Evolutionary conservation across 2,797 vertebrate genomes (phyloP).

Genomic region (Leuciscus waleckii): DNA sequence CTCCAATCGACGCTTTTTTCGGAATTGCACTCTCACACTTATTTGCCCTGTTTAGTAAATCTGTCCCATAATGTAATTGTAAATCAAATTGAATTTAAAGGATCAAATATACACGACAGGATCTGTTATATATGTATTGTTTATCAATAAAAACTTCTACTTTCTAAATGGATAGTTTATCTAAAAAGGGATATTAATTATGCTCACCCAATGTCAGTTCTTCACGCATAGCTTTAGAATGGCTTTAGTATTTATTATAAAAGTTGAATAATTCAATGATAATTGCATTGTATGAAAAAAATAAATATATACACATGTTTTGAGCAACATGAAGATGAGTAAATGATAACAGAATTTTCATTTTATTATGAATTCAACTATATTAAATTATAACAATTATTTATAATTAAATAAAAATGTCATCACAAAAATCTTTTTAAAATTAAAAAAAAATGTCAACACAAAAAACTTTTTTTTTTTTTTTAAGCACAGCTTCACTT

Average conservation of each 20-base stretch:
- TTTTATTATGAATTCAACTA: not conserved
- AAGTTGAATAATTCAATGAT: not conserved
- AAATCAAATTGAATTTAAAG: not conserved
- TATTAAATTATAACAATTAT: not conserved
- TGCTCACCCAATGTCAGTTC: not conserved
- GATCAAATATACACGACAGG: not conserved
- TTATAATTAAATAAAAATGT: not conserved
- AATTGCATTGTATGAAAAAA: not conserved
- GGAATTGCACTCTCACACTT: too few species aligned
- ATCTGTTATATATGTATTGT: not conserved
- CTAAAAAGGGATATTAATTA: not conserved
- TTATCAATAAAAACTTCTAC: not conserved
- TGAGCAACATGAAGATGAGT: not conserved
- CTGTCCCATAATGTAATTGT: too few species aligned
- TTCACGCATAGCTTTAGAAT: not conserved
- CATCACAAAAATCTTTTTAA: not conserved
- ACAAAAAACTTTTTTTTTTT: constrained; percentile 11
- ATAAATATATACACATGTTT: not conserved
- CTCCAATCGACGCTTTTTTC: too few species aligned
- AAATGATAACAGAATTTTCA: not conserved
- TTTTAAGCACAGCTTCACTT: not conserved
- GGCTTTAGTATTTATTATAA: not conserved
- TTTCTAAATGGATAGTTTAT: not conserved
- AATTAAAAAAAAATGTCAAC: not conserved
- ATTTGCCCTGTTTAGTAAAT: too few species aligned